Conservation (phyloP, 1,140 invertebrate species). For the Orius insidiosus region DNA sequence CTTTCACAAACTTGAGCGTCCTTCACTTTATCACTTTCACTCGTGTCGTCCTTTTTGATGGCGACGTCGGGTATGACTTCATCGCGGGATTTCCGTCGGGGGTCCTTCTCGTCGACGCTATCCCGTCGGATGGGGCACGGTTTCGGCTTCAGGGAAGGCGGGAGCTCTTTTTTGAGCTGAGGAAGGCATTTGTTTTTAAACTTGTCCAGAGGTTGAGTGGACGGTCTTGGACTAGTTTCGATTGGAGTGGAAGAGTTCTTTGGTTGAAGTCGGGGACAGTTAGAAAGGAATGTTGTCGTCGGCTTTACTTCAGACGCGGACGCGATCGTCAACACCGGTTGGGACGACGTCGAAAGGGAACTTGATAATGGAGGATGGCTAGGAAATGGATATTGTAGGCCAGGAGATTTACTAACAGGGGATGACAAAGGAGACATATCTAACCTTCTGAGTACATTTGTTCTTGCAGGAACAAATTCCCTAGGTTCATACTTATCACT, state of each 20-base stretch:
- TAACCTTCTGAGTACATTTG: constrained; percentile 18
- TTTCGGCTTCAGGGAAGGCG: constrained; percentile 13
- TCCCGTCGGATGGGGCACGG: constrained; percentile 16
- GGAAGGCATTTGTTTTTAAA: constrained; percentile 6
- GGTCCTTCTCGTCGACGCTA: constrained; percentile 16
- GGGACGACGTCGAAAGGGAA: constrained; percentile 12
- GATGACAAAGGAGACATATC: constrained; percentile 19
- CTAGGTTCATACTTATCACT: constrained; percentile 69
- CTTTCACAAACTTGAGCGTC: constrained; percentile 19
- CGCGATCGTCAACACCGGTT: constrained; percentile 14
- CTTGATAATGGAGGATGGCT: constrained; percentile 40
- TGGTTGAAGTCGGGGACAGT: constrained; percentile 15
- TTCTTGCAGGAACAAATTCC: constrained; percentile 29
- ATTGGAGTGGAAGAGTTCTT: constrained; percentile 17
- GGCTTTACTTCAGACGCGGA: constrained; percentile 12
- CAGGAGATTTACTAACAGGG: constrained; percentile 22
- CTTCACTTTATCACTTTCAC: constrained; percentile 19
- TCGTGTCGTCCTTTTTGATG: constrained; percentile 17
- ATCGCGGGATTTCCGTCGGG: constrained; percentile 19
- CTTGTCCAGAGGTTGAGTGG: constrained; percentile 5
- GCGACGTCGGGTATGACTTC: constrained; percentile 15
- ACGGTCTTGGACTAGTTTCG: constrained; percentile 13
- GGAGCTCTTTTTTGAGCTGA: constrained; percentile 7
- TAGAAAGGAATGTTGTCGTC: constrained; percentile 16
- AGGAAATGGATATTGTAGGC: constrained; percentile 65